These are phyloP conservation scores for Rhorus exstirpatorius DNA, from an alignment of 2,888 invertebrate genomes.

Conservation along the genomic window DNA sequence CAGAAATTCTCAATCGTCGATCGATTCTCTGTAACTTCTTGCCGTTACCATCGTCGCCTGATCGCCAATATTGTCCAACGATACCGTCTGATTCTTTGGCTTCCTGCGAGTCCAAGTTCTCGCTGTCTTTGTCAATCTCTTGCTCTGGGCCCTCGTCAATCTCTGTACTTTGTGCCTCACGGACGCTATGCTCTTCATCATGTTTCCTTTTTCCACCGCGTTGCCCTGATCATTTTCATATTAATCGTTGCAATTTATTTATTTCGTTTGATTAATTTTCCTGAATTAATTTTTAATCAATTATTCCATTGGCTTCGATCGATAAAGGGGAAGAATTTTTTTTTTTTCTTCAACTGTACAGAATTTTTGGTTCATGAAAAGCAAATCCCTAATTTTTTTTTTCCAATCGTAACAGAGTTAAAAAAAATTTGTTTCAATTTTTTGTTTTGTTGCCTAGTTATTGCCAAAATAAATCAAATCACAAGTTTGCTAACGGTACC, in stretches of 20 bases:
- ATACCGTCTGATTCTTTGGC: constrained; percentile 59
- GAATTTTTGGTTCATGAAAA: too few relatives aligned
- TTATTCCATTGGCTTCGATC: too few relatives aligned
- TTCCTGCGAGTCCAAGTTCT: constrained; percentile 62
- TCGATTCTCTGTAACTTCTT: constrained; percentile 48
- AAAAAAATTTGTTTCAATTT: too few relatives aligned
- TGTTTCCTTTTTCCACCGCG: constrained; percentile 61
- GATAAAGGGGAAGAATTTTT: too few relatives aligned
- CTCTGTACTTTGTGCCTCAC: constrained; percentile 66
- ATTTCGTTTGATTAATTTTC: too few relatives aligned
- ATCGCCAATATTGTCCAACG: constrained; percentile 59
- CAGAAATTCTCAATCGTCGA: constrained; percentile 39
- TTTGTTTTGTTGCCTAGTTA: too few relatives aligned
- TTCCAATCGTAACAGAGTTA: too few relatives aligned
- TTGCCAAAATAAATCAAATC: too few relatives aligned
- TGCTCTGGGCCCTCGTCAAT: constrained; percentile 58
- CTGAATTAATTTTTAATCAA: too few relatives aligned
- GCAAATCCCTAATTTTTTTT: too few relatives aligned
- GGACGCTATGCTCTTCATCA: constrained; percentile 59
- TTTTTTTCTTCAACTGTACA: too few relatives aligned
- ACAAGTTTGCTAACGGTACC: too few relatives aligned
- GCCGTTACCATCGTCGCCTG: constrained; percentile 28
- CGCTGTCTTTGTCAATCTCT: constrained; percentile 67
- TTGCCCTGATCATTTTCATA: constrained; percentile 56
- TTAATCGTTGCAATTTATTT: neutral